A percentile compares a stretch with the other conserved stretches of the same genome.
phyloP scores from a whole-genome alignment of 2,797 vertebrate genomes.

The Anguilla anguilla region DNA sequence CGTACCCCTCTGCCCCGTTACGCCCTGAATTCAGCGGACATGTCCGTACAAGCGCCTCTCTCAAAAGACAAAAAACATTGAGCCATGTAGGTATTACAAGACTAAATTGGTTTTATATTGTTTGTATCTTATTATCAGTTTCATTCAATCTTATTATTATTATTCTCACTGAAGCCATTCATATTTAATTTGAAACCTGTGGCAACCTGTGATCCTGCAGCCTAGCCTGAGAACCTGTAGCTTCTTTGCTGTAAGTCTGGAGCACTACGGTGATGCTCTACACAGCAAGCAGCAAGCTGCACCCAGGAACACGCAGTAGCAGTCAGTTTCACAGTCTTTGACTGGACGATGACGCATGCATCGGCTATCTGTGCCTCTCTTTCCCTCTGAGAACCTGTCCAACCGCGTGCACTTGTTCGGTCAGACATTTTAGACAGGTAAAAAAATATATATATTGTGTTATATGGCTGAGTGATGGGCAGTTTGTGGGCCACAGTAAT shows the following conservation, averaged over 20 bases:
- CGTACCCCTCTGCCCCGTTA: background rate
- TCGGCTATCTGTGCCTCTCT: background rate
- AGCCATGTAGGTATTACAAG: background rate
- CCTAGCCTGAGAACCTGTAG: background rate
- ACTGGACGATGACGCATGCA: background rate
- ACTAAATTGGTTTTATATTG: background rate
- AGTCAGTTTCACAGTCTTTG: background rate
- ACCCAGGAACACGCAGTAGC: background rate
- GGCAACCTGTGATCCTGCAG: too few relatives aligned
- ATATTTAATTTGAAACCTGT: too few relatives aligned
- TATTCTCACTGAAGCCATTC: too few relatives aligned
- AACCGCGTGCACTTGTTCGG: background rate
- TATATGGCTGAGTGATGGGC: background rate
- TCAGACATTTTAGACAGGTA: background rate
- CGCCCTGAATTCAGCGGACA: background rate
- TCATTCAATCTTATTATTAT: too few relatives aligned
- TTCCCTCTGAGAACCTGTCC: background rate
- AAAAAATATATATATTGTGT: background rate
- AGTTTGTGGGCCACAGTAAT: background rate
- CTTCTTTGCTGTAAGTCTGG: background rate
- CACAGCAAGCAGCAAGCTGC: background rate
- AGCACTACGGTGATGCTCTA: background rate
- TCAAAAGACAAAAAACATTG: background rate
- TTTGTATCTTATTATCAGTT: too few relatives aligned
- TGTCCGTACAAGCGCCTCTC: background rate